These are phyloP conservation scores for Penaeus indicus DNA, from an alignment of 1,140 invertebrate species.

Conservation along the genomic window DNA sequence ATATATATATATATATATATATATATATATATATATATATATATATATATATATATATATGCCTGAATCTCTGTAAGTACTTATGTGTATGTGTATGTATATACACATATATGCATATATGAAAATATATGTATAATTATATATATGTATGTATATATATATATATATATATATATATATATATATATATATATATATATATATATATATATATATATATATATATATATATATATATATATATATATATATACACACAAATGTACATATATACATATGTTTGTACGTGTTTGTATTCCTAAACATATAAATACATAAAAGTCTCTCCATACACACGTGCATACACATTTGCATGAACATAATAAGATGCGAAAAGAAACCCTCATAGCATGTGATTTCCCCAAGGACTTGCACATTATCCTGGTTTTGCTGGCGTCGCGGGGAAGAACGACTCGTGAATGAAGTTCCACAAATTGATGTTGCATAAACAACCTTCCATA, in stretches of 20 bases:
- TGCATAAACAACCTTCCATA: no score
- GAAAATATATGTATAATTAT: background rate
- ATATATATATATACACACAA: background rate
- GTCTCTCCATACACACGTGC: no score
- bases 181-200: background rate
- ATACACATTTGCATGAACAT: no score
- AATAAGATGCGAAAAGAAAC: no score
- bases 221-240: background rate
- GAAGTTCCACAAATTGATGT: no score
- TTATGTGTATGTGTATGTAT: background rate
- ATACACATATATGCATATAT: background rate
- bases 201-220: background rate
- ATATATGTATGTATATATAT: background rate
- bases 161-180: background rate
- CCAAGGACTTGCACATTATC: no score
- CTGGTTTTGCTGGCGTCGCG: no score
- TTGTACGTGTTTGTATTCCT: background rate
- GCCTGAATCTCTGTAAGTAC: background rate
- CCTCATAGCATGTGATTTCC: no score
- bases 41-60: background rate
- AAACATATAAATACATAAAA: slow-evolving; percentile 7
- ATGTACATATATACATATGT: background rate
- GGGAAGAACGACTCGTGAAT: no score
- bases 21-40: background rate
- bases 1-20: background rate